Percentiles rank a stretch among this genome's conserved stretches.
These are phyloP conservation scores for Helicoverpa assulta DNA, from an alignment of 2,888 invertebrate species.

Conservation along the genomic window DNA sequence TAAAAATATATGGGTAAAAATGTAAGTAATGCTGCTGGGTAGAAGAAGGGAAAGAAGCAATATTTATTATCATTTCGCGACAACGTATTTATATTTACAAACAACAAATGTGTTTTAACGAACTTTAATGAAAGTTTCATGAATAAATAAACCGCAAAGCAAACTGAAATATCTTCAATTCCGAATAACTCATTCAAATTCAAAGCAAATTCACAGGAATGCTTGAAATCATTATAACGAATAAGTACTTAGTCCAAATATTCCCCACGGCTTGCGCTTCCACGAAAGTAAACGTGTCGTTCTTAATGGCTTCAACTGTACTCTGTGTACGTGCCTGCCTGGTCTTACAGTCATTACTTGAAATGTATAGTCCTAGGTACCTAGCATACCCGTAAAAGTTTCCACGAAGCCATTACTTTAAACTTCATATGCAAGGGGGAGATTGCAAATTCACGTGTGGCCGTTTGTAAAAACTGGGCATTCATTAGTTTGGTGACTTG, in stretches of 20 bases:
- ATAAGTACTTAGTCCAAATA: constrained; percentile 18
- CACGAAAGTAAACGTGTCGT: constrained; percentile 42
- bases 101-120: not conserved
- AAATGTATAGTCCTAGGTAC: constrained; percentile 48
- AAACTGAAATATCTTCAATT: constrained; percentile 1
- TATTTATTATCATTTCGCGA: not conserved
- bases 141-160: not conserved
- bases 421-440: constrained; percentile 58
- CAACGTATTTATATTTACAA: not conserved
- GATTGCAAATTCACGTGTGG: constrained; percentile 70
- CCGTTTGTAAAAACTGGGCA: constrained; percentile 75
- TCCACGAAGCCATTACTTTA: constrained; percentile 70
- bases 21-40: not conserved
- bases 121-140: not conserved
- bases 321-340: constrained; percentile 54
- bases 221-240: constrained; percentile 27
- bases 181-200: constrained; percentile 3
- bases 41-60: not conserved
- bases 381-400: constrained; percentile 51
- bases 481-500: constrained; percentile 87
- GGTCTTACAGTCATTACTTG: constrained; percentile 66
- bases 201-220: constrained; percentile 19
- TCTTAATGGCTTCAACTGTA: constrained; percentile 42
- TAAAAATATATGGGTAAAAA: not conserved
- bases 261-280: constrained; percentile 29